Evolutionary conservation across 2,888 invertebrate species (phyloP), one percentile per base, ranked within the genome.

Genomic region (Nephrocerus scutellatus): DNA sequence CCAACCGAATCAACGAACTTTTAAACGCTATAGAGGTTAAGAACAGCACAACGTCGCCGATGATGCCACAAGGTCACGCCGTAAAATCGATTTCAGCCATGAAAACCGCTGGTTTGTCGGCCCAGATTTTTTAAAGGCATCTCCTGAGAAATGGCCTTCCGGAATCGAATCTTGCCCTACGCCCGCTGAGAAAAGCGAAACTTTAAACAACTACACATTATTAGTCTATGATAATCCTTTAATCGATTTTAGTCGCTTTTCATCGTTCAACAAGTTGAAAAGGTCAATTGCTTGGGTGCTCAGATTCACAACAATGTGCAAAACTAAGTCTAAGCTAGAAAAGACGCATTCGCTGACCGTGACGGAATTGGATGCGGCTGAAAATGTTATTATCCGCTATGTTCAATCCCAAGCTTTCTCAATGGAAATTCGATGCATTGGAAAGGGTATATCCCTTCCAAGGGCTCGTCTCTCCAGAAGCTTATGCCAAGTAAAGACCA

Each of bases 1-100:
- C 41, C n/a, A 35, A 39, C 22, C 26, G 44, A 25, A 15, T 44
- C 6, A 30, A 35, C 7, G 41, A 44, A 26, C 36, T 41, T 18
- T 18, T 44, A 2, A 19, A n/a, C 5, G 8, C 16, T 1, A 36
- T 36, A 6, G 12, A 43, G 5, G 18, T 40, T 13, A 33, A 7
- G 9, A 19, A 52, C n/a, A 32, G 8, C 19, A 32, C 3, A 39
- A 39, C 15, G 21, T 26, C 5, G 37, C 39, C 8, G 45, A 42
- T 16, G 33, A 45, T 8, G 37, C 37, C 4, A 52, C 49, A 8
- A 10, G 31, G 12, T 24, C 25, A 12, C 19, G 15, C 4, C 14
- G 22, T 5, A 14, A 24, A 6, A 20, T 30, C 8, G 26, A 39
- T 30, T 39, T 39, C 28, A 33, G 24, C 12, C 25, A 25, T 32